Evolutionary conservation across 2,888 invertebrate species (phyloP).

Genomic region (Zhengitettix transpicula): DNA sequence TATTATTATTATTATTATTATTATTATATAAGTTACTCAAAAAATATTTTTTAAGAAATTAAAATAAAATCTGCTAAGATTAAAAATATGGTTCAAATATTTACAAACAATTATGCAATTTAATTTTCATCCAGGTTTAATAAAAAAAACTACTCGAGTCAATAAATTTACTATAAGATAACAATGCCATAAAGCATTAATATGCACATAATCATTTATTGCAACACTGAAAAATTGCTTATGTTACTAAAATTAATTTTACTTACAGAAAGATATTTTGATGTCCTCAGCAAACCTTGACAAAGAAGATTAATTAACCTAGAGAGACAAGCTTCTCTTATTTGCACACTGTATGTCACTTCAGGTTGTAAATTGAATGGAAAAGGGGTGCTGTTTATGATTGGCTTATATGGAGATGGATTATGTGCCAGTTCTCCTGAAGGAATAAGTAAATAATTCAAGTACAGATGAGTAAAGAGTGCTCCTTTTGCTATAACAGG

Average conservation of each 20-base stretch:
- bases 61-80: too few relatives aligned
- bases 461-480: slow-evolving; percentile 22
- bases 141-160: too few relatives aligned
- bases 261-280: slow-evolving; percentile 51
- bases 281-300: slow-evolving; percentile 37
- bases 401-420: background rate
- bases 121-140: too few relatives aligned
- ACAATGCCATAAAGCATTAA: too few relatives aligned
- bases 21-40: too few relatives aligned
- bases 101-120: too few relatives aligned
- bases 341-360: too few relatives aligned
- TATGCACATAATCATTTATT: too few relatives aligned
- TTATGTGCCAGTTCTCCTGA: background rate
- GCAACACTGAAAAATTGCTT: background rate
- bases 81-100: too few relatives aligned
- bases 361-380: slow-evolving; percentile 24
- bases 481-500: slow-evolving; percentile 35
- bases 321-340: slow-evolving; percentile 34
- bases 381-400: slow-evolving; percentile 31
- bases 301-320: slow-evolving; percentile 34
- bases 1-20: too few relatives aligned
- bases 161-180: too few relatives aligned
- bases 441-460: slow-evolving; percentile 14
- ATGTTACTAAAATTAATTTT: background rate
- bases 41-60: too few relatives aligned